These are phyloP conservation scores for Zaprionus nigranus DNA, from an alignment of 1,140 invertebrate genomes.

Conservation along the genomic window DNA sequence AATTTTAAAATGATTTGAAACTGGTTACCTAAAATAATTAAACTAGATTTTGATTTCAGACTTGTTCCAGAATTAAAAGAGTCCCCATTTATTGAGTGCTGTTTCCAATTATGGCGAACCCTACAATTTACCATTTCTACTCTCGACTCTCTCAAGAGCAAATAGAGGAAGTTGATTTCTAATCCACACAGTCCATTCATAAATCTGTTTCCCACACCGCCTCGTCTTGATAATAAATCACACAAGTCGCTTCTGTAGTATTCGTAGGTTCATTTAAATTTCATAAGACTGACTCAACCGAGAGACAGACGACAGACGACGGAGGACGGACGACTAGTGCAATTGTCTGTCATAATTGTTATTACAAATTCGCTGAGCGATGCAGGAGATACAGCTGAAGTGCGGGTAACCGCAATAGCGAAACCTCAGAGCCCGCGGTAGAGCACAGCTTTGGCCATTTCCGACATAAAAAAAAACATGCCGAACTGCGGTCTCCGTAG, in stretches of 20 bases:
- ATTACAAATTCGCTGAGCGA: conserved; percentile 39
- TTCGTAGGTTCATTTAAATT: conserved; percentile 5
- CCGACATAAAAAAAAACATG: conserved; percentile 49
- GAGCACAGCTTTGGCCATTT: conserved; percentile 39
- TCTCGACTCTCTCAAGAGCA: background rate
- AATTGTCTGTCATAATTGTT: conserved; percentile 45
- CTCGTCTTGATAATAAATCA: conserved; percentile 1
- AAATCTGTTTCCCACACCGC: conserved; percentile 1
- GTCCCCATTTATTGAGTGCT: background rate
- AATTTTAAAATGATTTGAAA: background rate
- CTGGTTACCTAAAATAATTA: background rate
- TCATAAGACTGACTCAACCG: conserved; percentile 19
- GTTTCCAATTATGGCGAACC: background rate
- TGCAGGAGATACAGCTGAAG: conserved; percentile 25
- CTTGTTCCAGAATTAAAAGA: background rate
- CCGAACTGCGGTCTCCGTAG: conserved; percentile 28
- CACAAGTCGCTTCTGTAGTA: background rate
- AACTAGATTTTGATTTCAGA: background rate
- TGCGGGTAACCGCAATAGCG: conserved; percentile 42
- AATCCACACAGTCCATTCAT: conserved; percentile 5
- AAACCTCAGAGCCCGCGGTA: conserved; percentile 6
- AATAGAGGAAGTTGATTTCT: conserved; percentile 1
- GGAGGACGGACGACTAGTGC: conserved; percentile 15
- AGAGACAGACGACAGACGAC: background rate
- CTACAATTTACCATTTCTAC: background rate